These are phyloP conservation scores for Pseudopleuronectes americanus DNA, from an alignment of 2,797 vertebrate genomes.

Conservation along the genomic window DNA sequence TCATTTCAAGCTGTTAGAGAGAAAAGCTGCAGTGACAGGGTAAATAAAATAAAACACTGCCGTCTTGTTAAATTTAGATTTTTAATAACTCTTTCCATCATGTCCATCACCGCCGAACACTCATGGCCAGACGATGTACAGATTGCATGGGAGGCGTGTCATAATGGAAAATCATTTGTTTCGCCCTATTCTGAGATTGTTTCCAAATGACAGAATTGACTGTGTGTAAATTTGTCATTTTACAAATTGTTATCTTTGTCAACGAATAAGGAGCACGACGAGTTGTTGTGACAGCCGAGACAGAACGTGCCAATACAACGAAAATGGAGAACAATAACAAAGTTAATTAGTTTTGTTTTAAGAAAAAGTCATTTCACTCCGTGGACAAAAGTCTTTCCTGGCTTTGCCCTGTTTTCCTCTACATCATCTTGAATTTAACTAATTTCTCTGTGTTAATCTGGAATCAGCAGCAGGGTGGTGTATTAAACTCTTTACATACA, in stretches of 20 bases:
- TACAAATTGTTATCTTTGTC: conserved; percentile 57
- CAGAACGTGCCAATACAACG: conserved; percentile 34
- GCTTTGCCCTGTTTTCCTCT: conserved; percentile 18
- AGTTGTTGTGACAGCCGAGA: conserved; percentile 41
- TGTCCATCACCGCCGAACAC: conserved; percentile 14
- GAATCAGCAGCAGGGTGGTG: conserved; percentile 43
- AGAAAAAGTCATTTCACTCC: conserved; percentile 35
- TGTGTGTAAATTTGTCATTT: conserved; percentile 59
- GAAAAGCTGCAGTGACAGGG: conserved; percentile 30
- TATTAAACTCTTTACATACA: conserved; percentile 43
- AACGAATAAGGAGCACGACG: conserved; percentile 30
- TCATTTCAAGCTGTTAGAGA: conserved; percentile 45
- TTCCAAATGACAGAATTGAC: conserved; percentile 59
- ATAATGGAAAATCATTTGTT: conserved; percentile 68
- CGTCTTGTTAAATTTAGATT: conserved; percentile 63
- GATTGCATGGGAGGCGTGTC: conserved; percentile 33
- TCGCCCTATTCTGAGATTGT: conserved; percentile 40
- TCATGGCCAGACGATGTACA: conserved; percentile 37
- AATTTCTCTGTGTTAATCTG: conserved; percentile 43
- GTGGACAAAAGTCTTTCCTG: conserved; percentile 22
- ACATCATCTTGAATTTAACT: conserved; percentile 37
- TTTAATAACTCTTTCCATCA: conserved; percentile 49
- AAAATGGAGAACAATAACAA: conserved; percentile 43
- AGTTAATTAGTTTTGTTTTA: conserved; percentile 29
- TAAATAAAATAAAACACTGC: conserved; percentile 62